Conservation (phyloP, 2,797 vertebrate genomes). For the Thunnus albacares region DNA sequence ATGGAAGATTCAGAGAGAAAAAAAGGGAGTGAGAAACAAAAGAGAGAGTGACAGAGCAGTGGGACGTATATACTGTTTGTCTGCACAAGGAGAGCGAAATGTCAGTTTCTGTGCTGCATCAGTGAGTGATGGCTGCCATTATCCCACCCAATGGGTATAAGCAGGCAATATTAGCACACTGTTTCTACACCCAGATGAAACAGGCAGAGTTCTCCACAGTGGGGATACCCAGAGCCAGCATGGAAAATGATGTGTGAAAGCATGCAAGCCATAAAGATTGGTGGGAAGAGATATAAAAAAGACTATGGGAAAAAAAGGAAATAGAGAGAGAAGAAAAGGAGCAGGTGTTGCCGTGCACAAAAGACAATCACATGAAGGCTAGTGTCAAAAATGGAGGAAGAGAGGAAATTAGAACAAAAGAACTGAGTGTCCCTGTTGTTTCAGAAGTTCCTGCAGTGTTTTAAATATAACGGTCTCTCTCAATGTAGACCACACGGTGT, state of each 20-base stretch:
- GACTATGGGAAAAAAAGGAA: slow-evolving; percentile 15
- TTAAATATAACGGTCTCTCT: slow-evolving; percentile 67
- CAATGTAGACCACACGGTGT: slow-evolving; percentile 53
- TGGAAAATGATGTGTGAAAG: slow-evolving; percentile 76
- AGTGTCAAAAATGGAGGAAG: slow-evolving; percentile 48
- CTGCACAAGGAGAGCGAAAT: slow-evolving; percentile 70
- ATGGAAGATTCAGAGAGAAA: slow-evolving; percentile 20
- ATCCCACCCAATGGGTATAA: slow-evolving; percentile 81
- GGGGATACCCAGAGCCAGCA: slow-evolving; percentile 70
- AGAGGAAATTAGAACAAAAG: slow-evolving; percentile 63
- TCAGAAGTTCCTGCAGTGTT: slow-evolving; percentile 58
- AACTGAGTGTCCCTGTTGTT: slow-evolving; percentile 50
- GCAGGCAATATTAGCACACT: slow-evolving; percentile 79
- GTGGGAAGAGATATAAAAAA: slow-evolving; percentile 59
- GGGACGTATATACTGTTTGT: slow-evolving; percentile 73
- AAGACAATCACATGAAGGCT: slow-evolving; percentile 50
- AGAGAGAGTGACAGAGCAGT: slow-evolving; percentile 61
- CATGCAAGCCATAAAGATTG: slow-evolving; percentile 66
- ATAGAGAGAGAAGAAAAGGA: slow-evolving; percentile 31
- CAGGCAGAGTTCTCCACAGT: slow-evolving; percentile 73
- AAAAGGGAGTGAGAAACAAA: slow-evolving; percentile 37
- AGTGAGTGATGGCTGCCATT: slow-evolving; percentile 83
- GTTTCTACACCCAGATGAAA: slow-evolving; percentile 68
- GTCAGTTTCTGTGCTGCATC: slow-evolving; percentile 74
- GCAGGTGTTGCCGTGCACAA: slow-evolving; percentile 56